Evolutionary conservation across 1,140 invertebrate species (phyloP).

Genomic region (Drosophila funebris): DNA sequence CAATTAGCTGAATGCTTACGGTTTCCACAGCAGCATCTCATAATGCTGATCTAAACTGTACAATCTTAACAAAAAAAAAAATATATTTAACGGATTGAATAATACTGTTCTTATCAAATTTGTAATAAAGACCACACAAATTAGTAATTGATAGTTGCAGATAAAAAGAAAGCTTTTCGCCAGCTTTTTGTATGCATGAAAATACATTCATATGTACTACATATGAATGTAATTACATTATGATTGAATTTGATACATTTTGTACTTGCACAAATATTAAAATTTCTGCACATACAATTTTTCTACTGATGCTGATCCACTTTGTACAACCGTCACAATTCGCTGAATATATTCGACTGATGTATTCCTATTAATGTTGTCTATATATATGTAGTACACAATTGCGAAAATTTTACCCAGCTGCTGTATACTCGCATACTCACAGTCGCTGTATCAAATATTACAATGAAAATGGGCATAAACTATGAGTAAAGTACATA

Average conservation of each 20-base stretch:
- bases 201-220: neutral
- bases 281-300: neutral
- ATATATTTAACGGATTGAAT: neutral
- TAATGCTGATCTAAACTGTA: neutral
- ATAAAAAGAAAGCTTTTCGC: slow-evolving; percentile 9
- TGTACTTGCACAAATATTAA: neutral
- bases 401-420: neutral
- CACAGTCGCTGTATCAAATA: no score
- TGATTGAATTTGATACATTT: neutral
- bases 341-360: slow-evolving; percentile 52
- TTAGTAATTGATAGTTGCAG: neutral
- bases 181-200: neutral
- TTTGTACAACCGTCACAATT: slow-evolving; percentile 32
- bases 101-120: neutral
- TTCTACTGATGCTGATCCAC: neutral
- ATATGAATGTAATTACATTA: neutral
- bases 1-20: slow-evolving; percentile 21
- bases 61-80: neutral
- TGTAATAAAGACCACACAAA: neutral
- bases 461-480: no score
- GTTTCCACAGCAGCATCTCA: slow-evolving; percentile 57
- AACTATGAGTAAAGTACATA: no score
- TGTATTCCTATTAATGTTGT: slow-evolving; percentile 22
- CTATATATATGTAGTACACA: neutral
- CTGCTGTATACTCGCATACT: neutral